Evolutionary conservation across 2,888 invertebrate genomes (phyloP).

Genomic region (Morpho helenor): DNA sequence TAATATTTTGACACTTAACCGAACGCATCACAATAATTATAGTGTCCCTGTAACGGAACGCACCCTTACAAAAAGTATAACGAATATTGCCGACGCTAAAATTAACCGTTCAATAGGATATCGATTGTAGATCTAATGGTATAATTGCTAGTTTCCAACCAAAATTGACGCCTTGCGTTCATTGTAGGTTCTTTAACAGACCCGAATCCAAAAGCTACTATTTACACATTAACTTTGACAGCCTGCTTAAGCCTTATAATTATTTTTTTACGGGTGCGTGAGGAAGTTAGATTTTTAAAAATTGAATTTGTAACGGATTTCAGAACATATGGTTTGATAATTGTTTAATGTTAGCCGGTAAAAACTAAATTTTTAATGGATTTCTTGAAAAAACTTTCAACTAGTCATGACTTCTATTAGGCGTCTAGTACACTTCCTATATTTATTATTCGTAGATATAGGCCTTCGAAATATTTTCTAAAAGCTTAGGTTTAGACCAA

Average conservation of each 20-base stretch:
- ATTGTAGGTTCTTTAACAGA: conserved; percentile 50
- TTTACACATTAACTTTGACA: conserved; percentile 77
- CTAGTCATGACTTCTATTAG: background rate
- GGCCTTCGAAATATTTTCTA: too few relatives aligned
- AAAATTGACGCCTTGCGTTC: conserved; percentile 70
- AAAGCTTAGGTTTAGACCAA: too few relatives aligned
- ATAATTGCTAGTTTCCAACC: conserved; percentile 65
- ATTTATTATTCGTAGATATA: too few relatives aligned
- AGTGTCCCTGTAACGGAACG: conserved; percentile 40
- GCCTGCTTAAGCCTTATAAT: conserved; percentile 71
- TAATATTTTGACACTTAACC: conserved; percentile 64
- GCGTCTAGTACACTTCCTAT: too few relatives aligned
- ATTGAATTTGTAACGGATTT: conserved; percentile 61
- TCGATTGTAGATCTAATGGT: conserved; percentile 73
- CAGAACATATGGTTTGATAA: conserved; percentile 41
- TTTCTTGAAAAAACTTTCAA: conserved; percentile 1
- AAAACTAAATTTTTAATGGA: background rate
- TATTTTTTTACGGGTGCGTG: conserved; percentile 63
- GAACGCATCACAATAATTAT: conserved; percentile 60
- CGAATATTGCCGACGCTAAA: conserved; percentile 44
- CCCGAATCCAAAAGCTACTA: conserved; percentile 58
- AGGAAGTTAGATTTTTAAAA: conserved; percentile 52
- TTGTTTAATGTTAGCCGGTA: conserved; percentile 14
- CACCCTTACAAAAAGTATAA: conserved; percentile 42
- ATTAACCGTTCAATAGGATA: conserved; percentile 63